phyloP scores from a whole-genome alignment of 2,113 vertebrate genomes.

The Gracilinanus agilis region DNA sequence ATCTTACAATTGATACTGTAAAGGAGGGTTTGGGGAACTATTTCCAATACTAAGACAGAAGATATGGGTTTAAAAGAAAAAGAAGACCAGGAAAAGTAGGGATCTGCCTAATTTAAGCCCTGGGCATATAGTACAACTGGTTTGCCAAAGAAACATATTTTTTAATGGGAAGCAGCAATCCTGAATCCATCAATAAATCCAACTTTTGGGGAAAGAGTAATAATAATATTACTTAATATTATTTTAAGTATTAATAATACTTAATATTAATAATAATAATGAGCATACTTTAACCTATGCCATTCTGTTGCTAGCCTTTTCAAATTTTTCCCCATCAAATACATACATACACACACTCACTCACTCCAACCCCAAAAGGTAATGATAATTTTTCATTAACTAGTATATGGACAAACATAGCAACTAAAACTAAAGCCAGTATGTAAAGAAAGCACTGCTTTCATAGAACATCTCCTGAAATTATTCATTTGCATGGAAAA shows the following conservation, averaged over 20 bases:
- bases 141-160: background rate
- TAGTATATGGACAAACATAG: background rate
- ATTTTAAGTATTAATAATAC: no score
- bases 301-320: no score
- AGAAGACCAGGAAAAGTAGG: background rate
- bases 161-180: background rate
- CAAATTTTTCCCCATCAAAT: no score
- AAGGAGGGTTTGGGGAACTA: no score
- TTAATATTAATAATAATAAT: no score
- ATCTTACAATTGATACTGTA: no score
- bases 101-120: background rate
- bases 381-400: background rate
- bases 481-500: background rate
- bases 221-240: no score
- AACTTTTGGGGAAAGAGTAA: background rate
- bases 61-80: background rate
- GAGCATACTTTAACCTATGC: no score
- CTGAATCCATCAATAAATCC: background rate
- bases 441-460: background rate
- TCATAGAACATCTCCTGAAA: slow-evolving; percentile 28
- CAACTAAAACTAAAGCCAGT: background rate
- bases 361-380: slow-evolving; percentile 12
- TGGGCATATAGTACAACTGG: background rate
- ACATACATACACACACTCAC: no score
- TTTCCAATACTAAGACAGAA: no score